Conservation (phyloP, 1,140 invertebrate species). For the Drosophila orosa region DNA sequence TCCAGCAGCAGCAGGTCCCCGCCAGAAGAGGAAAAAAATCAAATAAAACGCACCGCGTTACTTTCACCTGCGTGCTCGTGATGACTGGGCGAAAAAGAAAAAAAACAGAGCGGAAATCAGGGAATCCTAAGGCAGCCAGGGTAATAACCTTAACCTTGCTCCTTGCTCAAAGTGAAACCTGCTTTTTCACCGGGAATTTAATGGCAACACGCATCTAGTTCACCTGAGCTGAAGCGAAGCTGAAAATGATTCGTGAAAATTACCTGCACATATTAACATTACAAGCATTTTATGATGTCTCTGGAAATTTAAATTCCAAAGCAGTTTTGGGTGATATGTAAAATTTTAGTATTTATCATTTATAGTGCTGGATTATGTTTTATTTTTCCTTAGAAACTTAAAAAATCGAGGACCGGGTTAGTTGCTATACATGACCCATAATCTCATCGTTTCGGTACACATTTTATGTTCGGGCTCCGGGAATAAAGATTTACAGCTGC, state of each 20-base stretch:
- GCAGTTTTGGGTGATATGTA: background rate
- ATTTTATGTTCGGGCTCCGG: conserved; percentile 28
- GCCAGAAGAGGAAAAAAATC: conserved; percentile 45
- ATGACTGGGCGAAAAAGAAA: conserved; percentile 48
- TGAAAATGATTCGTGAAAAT: conserved; percentile 32
- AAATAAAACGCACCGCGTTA: conserved; percentile 66
- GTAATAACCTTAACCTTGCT: conserved; percentile 35
- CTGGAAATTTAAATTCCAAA: too few relatives aligned
- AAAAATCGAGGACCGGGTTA: background rate
- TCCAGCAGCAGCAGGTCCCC: conserved; percentile 3
- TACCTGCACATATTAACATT: conserved; percentile 24
- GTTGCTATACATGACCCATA: conserved; percentile 30
- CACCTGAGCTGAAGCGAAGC: conserved; percentile 17
- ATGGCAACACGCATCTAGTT: conserved; percentile 27
- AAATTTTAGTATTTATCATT: background rate
- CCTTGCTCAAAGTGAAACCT: background rate
- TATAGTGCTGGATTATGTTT: too few relatives aligned
- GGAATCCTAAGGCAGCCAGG: conserved; percentile 9
- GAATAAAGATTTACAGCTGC: conserved; percentile 63
- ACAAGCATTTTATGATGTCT: conserved; percentile 12
- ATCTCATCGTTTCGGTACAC: conserved; percentile 6
- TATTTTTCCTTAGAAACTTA: background rate
- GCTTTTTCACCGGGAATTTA: conserved; percentile 3
- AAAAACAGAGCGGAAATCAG: conserved; percentile 34
- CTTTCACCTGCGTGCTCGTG: conserved; percentile 62